Evolutionary conservation across 2,888 invertebrate genomes (phyloP).

Genomic region (Agapetus fuscipes): DNA sequence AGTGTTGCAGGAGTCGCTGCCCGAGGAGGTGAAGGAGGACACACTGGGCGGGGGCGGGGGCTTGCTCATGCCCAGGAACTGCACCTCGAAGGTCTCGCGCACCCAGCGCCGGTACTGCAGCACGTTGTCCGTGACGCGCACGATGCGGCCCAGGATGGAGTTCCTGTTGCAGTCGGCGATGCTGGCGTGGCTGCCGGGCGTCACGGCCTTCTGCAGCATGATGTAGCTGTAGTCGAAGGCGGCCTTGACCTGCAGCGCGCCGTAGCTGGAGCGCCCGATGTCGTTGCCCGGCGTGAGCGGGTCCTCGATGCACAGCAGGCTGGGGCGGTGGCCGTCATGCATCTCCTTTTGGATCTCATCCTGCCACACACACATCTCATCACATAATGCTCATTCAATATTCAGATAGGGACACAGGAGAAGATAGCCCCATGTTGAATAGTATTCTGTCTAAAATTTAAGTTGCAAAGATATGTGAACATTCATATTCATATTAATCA

Average conservation of each 20-base stretch:
- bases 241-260: conserved; percentile 78
- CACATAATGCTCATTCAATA: no score
- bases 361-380: no score
- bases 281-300: conserved; percentile 94
- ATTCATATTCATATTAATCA: no score
- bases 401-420: no score
- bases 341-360: conserved; percentile 86
- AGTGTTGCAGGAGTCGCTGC: conserved; percentile 18
- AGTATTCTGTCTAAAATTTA: no score
- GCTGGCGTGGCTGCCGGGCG: conserved; percentile 25
- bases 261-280: conserved; percentile 95
- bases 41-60: conserved; percentile 7
- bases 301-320: conserved; percentile 94
- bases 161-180: conserved; percentile 33
- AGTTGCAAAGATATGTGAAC: no score
- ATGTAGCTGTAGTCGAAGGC: conserved; percentile 96
- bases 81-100: conserved; percentile 28
- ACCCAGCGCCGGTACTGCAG: conserved; percentile 48
- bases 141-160: conserved; percentile 78
- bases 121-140: conserved; percentile 91
- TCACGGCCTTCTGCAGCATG: conserved; percentile 68
- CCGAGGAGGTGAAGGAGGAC: conserved; percentile 9
- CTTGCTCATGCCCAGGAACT: conserved; percentile 7
- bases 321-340: conserved; percentile 89
- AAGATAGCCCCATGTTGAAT: no score